Evolutionary conservation across 2,888 invertebrate genomes (phyloP), one percentile per base, ranked within the genome.

Genomic region (Invenusta paracnida): DNA sequence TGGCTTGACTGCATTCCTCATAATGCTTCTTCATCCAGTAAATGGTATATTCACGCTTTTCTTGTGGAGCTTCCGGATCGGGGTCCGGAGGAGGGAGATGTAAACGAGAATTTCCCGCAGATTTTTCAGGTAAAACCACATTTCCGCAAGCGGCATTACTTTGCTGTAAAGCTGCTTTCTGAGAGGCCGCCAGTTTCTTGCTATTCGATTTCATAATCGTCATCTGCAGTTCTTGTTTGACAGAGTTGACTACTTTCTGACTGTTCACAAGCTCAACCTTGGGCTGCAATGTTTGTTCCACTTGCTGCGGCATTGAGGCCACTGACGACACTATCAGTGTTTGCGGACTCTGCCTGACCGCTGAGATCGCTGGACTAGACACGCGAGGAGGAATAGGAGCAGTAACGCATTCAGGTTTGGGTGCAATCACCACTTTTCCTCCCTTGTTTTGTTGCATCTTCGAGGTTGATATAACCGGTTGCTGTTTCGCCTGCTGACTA

Each of bases 11-110:
- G 23, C 28, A 82, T 23, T 29, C 30, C 28, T 82, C 82, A 23
- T 82, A 82, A 30, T 82, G 2, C 28, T 82, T 82, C n/a, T 30
- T 29, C 30, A 82, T 29, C 82, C 82, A 82, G 23, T 82, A 82
- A n/a, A 82, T 17, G 23, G 82, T 82, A 29, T 25, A 82, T 82
- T 82, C 82, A 17, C 2, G 82, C 28, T 30, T 82, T 2, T 82
- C 82, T 30, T 29, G 2, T 2, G 82, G 82, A 11, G n/a, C 29
- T 29, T 27, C 23, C 82, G 27, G 27, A 17, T 82, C 82, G 2
- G 2, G 28, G 30, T 82, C 82, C 29, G 13, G 2, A 82, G 82
- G 23, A 2, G 5, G 2, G 29, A n/a, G 1, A 82, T 11, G 27
- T 13, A 5, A 23, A 5, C 17, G 11, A 5, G 73, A 73, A 23